These are phyloP conservation scores for Formica exsecta DNA, from an alignment of 1,140 invertebrate species.

Conservation along the genomic window DNA sequence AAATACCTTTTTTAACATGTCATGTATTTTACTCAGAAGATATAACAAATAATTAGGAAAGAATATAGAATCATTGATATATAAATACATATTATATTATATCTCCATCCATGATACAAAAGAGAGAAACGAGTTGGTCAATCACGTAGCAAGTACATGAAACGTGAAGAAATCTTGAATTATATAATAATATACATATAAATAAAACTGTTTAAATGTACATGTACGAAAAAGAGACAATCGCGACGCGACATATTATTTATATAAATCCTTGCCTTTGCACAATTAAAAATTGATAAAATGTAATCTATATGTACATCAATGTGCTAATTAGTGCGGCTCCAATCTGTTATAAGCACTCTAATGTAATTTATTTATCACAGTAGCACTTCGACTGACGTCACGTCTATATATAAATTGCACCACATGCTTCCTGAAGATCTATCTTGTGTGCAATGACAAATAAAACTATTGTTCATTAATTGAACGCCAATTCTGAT, in stretches of 20 bases:
- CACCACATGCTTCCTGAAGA: neutral
- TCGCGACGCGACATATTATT: neutral
- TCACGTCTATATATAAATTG: conserved; percentile 35
- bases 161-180: neutral
- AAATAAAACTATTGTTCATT: conserved; percentile 35
- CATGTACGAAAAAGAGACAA: neutral
- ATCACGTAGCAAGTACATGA: neutral
- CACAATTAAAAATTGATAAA: conserved; percentile 38
- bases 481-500: neutral
- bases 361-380: conserved; percentile 54
- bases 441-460: neutral
- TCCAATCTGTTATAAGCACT: conserved; percentile 16
- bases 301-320: conserved; percentile 54
- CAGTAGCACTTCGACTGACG: conserved; percentile 54
- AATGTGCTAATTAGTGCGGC: conserved; percentile 42
- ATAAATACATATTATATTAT: conserved; percentile 21
- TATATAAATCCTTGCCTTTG: neutral
- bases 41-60: neutral
- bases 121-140: neutral
- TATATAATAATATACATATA: neutral
- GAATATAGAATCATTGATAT: neutral
- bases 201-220: neutral
- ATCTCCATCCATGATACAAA: neutral
- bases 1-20: neutral
- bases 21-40: neutral